Percentiles rank a stretch among this genome's conserved stretches.
phyloP scores from a whole-genome alignment of 2,113 vertebrate genomes.

The Petrocephalus microphthalmus region DNA sequence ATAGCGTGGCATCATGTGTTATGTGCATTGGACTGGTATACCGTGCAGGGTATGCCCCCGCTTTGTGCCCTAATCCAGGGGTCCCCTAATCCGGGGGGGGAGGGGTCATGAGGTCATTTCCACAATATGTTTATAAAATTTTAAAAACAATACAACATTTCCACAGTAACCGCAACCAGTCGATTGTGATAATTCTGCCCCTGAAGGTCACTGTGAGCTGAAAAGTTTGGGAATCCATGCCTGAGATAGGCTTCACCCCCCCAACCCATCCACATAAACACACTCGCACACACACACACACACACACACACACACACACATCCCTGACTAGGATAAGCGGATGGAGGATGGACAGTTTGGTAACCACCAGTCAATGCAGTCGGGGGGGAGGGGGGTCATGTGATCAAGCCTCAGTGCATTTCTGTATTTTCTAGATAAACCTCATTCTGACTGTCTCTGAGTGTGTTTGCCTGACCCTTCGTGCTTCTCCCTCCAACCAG shows the following conservation, averaged over 20 bases:
- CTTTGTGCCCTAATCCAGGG: neutral
- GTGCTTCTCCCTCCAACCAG: constrained; percentile 59
- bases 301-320: neutral
- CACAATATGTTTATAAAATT: neutral
- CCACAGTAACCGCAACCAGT: neutral
- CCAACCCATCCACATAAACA: no score
- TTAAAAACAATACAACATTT: neutral
- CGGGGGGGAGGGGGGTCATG: neutral
- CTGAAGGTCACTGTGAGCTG: neutral
- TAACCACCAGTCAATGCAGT: neutral
- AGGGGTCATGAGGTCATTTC: neutral
- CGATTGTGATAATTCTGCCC: neutral
- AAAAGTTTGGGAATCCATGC: neutral
- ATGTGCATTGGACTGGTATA: neutral
- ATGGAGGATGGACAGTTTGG: neutral
- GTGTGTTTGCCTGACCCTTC: constrained; percentile 33
- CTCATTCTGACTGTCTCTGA: neutral
- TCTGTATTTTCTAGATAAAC: neutral
- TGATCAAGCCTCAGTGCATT: neutral
- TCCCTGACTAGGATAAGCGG: no score
- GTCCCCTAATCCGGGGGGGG: no score
- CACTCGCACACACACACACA: no score
- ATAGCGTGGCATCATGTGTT: neutral
- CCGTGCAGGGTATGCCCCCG: neutral
- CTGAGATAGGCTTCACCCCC: neutral